Conservation (phyloP, 2,888 invertebrate species). For the Lissonota sp. region DNA sequence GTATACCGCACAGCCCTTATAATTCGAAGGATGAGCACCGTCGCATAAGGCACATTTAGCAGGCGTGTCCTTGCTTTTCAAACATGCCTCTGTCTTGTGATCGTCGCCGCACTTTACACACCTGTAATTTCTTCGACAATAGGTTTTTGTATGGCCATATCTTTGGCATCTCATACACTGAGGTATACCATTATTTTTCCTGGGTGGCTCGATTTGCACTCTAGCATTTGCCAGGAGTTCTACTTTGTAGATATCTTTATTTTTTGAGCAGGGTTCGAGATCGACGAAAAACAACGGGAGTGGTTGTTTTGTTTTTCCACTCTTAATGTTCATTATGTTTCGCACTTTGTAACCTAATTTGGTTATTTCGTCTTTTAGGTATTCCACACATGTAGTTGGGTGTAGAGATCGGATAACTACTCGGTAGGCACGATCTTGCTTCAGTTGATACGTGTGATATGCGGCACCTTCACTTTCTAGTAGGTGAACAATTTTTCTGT, state of each 20-base stretch:
- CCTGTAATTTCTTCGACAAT: conserved; percentile 3
- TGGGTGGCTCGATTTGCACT: conserved; percentile 51
- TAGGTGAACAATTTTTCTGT: conserved; percentile 9
- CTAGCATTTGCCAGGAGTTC: conserved; percentile 34
- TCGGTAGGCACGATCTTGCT: conserved; percentile 45
- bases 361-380: conserved; percentile 54
- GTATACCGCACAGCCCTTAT: conserved; percentile 12
- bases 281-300: conserved; percentile 63
- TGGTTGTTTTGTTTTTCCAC: conserved; percentile 49
- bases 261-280: conserved; percentile 57
- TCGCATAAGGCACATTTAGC: conserved; percentile 25
- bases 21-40: conserved; percentile 16
- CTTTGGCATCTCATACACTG: conserved; percentile 39
- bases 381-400: conserved; percentile 25
- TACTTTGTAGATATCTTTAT: conserved; percentile 60
- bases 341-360: conserved; percentile 57
- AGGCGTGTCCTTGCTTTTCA: background rate
- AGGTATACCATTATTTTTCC: conserved; percentile 20
- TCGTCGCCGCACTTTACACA: conserved; percentile 57
- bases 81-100: conserved; percentile 49
- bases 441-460: conserved; percentile 49
- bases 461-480: conserved; percentile 9
- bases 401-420: conserved; percentile 43
- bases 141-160: too few species aligned
- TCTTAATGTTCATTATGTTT: conserved; percentile 39